phyloP scores from a whole-genome alignment of 2,797 vertebrate genomes.

The Macrochelys suwanniensis region DNA sequence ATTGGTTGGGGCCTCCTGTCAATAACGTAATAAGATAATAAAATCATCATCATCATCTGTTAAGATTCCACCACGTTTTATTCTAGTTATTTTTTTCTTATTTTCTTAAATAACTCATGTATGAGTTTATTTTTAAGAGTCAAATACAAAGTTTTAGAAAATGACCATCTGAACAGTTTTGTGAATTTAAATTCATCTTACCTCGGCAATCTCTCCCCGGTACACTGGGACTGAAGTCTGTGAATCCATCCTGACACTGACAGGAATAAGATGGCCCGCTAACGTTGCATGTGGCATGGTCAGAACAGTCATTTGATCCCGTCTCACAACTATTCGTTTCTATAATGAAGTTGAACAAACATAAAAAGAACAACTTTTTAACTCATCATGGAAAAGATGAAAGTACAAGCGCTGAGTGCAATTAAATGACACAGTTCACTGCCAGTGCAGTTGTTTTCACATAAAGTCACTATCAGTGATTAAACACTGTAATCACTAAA shows the following conservation, averaged over 20 bases:
- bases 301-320: slow-evolving; percentile 20
- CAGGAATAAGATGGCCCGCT: slow-evolving; percentile 33
- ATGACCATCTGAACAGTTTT: not conserved
- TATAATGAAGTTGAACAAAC: slow-evolving; percentile 13
- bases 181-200: not conserved
- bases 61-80: too few species aligned
- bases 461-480: not conserved
- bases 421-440: not conserved
- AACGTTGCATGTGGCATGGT: slow-evolving; percentile 39
- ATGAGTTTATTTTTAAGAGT: too few species aligned
- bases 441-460: not conserved
- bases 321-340: slow-evolving; percentile 43
- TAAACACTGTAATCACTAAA: not conserved
- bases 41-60: too few species aligned
- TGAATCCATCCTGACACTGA: slow-evolving; percentile 36
- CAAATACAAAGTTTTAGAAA: not conserved
- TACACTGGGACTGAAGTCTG: slow-evolving; percentile 8
- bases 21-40: too few species aligned
- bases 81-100: not conserved
- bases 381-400: not conserved
- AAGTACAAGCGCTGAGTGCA: not conserved
- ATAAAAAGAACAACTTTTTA: not conserved
- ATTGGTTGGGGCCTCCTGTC: too few species aligned
- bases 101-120: not conserved
- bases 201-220: slow-evolving; percentile 47